These are phyloP conservation scores for Pygoscelis adeliae DNA, from an alignment of 2,113 vertebrate species.

Conservation along the genomic window DNA sequence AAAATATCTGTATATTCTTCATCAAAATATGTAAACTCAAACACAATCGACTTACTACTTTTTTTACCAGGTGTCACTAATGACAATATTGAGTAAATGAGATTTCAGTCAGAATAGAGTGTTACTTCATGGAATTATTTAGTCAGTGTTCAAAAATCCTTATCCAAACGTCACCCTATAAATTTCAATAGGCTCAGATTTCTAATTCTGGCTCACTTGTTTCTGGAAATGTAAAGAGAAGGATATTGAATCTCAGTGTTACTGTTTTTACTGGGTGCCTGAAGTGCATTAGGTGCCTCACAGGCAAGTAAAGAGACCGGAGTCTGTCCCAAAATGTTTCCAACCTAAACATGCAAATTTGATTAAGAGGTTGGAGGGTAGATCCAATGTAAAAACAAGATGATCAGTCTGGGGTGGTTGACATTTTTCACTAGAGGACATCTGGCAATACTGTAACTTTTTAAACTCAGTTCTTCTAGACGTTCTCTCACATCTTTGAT, in stretches of 20 bases:
- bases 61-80: background rate
- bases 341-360: conserved; percentile 8
- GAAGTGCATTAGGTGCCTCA: background rate
- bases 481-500: background rate
- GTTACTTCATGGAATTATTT: background rate
- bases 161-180: background rate
- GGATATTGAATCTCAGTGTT: background rate
- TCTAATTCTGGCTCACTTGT: background rate
- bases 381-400: background rate
- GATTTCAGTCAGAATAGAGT: background rate
- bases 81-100: background rate
- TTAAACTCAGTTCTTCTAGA: background rate
- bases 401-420: background rate
- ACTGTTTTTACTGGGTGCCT: background rate
- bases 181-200: background rate
- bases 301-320: background rate
- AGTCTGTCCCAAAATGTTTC: background rate
- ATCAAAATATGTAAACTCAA: background rate
- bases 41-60: background rate
- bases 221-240: background rate
- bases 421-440: background rate
- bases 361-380: background rate
- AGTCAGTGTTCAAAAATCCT: background rate
- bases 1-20: background rate
- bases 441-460: background rate